Conservation (phyloP, 1,140 invertebrate species). For the Calephelis virginiensis region DNA sequence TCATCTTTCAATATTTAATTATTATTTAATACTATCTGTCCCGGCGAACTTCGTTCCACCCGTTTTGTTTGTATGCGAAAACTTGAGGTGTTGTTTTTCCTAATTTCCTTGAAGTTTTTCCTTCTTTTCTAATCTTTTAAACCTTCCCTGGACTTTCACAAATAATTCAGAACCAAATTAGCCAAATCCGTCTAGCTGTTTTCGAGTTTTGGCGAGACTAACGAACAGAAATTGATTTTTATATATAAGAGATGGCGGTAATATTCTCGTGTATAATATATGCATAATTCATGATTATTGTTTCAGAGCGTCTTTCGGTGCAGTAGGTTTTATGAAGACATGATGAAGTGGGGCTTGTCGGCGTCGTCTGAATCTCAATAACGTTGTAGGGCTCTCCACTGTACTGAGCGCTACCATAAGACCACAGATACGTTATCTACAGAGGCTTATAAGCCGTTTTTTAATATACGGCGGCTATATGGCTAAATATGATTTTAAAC, state of each 20-base stretch:
- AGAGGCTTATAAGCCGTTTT: slow-evolving; percentile 28
- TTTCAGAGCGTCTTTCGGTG: slow-evolving; percentile 32
- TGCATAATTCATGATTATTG: slow-evolving; percentile 44
- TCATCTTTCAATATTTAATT: too few relatives aligned
- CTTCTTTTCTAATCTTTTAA: too few relatives aligned
- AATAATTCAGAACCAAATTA: too few relatives aligned
- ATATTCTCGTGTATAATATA: slow-evolving; percentile 13
- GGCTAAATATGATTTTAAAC: too few relatives aligned
- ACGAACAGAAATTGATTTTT: slow-evolving; percentile 22
- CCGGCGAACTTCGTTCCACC: too few relatives aligned
- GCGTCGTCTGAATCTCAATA: slow-evolving; percentile 70
- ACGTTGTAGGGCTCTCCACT: slow-evolving; percentile 61
- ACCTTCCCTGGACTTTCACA: too few relatives aligned
- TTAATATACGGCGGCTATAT: background rate
- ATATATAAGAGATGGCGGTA: background rate
- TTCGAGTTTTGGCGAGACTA: background rate
- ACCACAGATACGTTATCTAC: slow-evolving; percentile 33
- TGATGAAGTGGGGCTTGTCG: slow-evolving; percentile 58
- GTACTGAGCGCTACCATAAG: slow-evolving; percentile 45
- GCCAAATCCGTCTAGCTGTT: too few relatives aligned
- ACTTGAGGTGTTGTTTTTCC: too few relatives aligned
- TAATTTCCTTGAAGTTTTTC: too few relatives aligned
- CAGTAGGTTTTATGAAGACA: slow-evolving; percentile 34
- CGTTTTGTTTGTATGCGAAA: too few relatives aligned
- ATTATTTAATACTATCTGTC: too few relatives aligned